Evolutionary conservation across 2,797 vertebrate species (phyloP), one percentile per base, ranked within the genome.

Genomic region (Bovichtus variegatus): DNA sequence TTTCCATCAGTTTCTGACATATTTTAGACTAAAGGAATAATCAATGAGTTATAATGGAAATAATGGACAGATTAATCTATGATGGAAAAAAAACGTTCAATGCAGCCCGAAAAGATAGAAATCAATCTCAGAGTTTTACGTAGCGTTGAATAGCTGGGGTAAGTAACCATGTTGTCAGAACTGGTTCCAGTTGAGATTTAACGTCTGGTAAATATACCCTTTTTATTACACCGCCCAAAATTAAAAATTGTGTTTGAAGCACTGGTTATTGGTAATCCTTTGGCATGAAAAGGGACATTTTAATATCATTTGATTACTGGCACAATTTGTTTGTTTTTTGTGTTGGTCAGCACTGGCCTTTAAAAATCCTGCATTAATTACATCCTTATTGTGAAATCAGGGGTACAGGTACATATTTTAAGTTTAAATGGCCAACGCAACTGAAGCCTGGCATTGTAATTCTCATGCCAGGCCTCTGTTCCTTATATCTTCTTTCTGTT

Each of bases 401-500:
- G 1, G 3, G 0, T 41, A 12, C 60, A 3, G 3, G 0, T 41
- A 10, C 63, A 4, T 61, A 61, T 73, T 59, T 68, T 43, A 15
- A 15, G 21, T 60, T 15, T 11, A 16, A 51, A 61, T 50, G 9
- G 15, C 50, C 31, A 34, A 11, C 12, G 4, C 13, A 34, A 34
- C 19, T 57, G n/a, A 68, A 62, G 16, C 34, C n/a, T 34, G 13
- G 55, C 40, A 53, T 11, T 54, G 34, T 11, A 13, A 5, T 46
- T 31, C 53, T 77, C 58, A 47, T 16, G 15, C 65, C 38, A 38
- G 25, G 31, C 29, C 71, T 80, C 47, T n/a, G 21, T 61, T 82
- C 65, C 51, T 78, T 61, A 47, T 40, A 44, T 85, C 68, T 65
- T 74, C 62, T 49, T 57, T 61, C 27, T 62, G 66, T 63, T 74